Percentiles rank a stretch among this genome's conserved stretches.
phyloP scores from a whole-genome alignment of 2,113 vertebrate genomes.

The Merops nubicus region DNA sequence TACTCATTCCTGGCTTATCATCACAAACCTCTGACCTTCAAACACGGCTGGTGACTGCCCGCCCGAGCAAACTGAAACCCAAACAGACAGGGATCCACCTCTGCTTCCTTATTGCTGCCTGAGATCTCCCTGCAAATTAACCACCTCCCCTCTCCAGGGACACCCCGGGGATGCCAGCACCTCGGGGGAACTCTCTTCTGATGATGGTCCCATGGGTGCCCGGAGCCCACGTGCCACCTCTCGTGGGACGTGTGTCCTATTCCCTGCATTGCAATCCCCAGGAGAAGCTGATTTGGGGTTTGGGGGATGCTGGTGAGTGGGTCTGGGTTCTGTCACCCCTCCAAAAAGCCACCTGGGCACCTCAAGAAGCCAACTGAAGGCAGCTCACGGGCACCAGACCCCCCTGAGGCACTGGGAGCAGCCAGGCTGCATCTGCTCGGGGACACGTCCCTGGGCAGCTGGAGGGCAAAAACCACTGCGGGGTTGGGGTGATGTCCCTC shows the following conservation, averaged over 20 bases:
- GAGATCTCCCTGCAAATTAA: background rate
- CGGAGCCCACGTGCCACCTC: background rate
- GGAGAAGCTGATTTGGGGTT: background rate
- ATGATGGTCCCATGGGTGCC: background rate
- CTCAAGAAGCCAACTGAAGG: rapidly evolving
- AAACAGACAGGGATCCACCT: too few relatives aligned
- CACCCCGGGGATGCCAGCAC: too few relatives aligned
- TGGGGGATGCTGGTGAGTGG: rapidly evolving
- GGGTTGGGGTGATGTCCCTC: background rate
- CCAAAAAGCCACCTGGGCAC: rapidly evolving
- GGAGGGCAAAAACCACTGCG: rapidly evolving
- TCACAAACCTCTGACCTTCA: background rate
- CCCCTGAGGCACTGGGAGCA: background rate
- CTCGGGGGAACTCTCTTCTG: rapidly evolving
- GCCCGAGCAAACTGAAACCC: background rate
- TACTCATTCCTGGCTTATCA: background rate
- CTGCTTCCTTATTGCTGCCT: rapidly evolving
- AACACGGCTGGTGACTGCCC: background rate
- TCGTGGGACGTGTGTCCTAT: rapidly evolving
- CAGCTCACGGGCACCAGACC: rapidly evolving
- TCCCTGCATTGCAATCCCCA: rapidly evolving
- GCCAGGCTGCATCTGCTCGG: rapidly evolving
- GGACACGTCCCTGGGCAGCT: rapidly evolving
- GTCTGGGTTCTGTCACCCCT: background rate
- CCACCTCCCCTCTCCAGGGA: rapidly evolving